Evolutionary conservation across 2,888 invertebrate species (phyloP).

Genomic region (Sarcophaga carnaria): DNA sequence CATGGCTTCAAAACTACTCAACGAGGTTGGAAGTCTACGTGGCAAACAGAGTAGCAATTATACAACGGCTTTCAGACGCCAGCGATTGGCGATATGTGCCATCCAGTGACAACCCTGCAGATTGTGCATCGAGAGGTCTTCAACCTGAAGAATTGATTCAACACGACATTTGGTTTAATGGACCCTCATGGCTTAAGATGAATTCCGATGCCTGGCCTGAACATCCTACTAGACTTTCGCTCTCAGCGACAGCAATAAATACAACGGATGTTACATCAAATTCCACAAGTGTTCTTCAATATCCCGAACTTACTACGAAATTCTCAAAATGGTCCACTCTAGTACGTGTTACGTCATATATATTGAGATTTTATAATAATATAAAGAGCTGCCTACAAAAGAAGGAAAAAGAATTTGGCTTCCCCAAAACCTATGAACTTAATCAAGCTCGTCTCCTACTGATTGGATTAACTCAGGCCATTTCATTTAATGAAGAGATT

Average conservation of each 20-base stretch:
- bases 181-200: not conserved
- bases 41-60: conserved; percentile 14
- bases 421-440: conserved; percentile 12
- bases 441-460: not conserved
- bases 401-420: not conserved
- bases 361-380: conserved; percentile 26
- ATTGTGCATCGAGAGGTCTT: conserved; percentile 29
- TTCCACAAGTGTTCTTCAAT: not conserved
- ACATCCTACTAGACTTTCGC: not conserved
- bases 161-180: no score
- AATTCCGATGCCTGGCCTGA: not conserved
- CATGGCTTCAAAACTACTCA: no score
- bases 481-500: not conserved
- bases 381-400: not conserved
- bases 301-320: conserved; percentile 34
- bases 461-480: conserved; percentile 4
- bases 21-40: not conserved
- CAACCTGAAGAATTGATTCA: not conserved
- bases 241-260: not conserved
- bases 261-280: not conserved
- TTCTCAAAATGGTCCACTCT: conserved; percentile 22
- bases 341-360: not conserved
- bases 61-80: conserved; percentile 24
- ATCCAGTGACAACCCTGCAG: conserved; percentile 11
- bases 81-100: conserved; percentile 28